These are phyloP conservation scores for Mormyrus lacerda DNA, from an alignment of 2,113 vertebrate genomes.

Conservation along the genomic window DNA sequence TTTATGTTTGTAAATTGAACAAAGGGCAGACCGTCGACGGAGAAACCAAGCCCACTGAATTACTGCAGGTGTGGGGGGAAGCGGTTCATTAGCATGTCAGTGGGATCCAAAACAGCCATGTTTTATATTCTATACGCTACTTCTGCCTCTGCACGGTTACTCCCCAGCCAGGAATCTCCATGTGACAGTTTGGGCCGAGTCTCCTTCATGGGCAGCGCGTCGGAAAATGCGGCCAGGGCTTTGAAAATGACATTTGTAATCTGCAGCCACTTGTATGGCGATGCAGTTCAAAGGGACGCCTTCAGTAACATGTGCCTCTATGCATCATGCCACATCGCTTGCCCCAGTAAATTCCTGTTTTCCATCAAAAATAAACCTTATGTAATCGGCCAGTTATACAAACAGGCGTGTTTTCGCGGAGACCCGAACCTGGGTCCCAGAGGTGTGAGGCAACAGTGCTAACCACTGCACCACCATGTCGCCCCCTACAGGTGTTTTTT, in stretches of 20 bases:
- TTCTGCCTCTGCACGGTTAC: not conserved
- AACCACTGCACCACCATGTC: no score
- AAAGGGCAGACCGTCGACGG: conserved; percentile 44
- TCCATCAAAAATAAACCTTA: not conserved
- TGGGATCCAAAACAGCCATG: conserved; percentile 35
- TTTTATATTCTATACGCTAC: conserved; percentile 27
- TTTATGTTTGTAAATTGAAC: conserved; percentile 56
- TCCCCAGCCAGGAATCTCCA: conserved; percentile 19
- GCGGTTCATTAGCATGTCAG: conserved; percentile 41
- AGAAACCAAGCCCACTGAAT: conserved; percentile 19
- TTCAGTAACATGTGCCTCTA: not conserved
- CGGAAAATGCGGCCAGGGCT: conserved; percentile 32
- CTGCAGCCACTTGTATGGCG: conserved; percentile 33
- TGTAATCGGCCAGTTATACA: not conserved
- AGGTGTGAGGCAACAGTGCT: no score
- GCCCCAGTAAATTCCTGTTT: not conserved
- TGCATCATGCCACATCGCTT: not conserved
- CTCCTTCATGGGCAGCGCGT: conserved; percentile 35
- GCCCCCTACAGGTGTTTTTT: not conserved
- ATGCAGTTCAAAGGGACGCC: conserved; percentile 42
- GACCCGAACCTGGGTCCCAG: no score
- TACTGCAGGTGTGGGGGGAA: not conserved
- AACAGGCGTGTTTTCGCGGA: not conserved
- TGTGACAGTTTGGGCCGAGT: conserved; percentile 16
- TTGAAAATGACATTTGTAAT: conserved; percentile 58